Base-by-base conservation (phyloP, 64 coral and sea anemone species). In the Actinia equina region DNA sequence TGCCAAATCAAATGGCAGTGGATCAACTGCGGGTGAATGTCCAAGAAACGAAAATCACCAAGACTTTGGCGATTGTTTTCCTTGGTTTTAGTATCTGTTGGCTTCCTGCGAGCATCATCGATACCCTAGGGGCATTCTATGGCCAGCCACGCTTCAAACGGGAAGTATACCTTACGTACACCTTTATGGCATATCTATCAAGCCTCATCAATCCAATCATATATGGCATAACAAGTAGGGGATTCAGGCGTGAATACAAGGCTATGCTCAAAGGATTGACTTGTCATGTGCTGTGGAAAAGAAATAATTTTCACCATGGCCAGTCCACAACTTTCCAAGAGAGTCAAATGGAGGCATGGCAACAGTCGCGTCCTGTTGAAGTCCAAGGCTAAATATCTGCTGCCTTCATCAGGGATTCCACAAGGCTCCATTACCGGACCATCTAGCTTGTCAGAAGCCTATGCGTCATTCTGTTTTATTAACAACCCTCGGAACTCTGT, bases 171-270 rank as follows among this genome's bases (percentile, higher is more conserved):
- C 83, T 95, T 23, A 89, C 87, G 37, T 95, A 91, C 77, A 88
- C 69, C 22, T 95, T 82, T 37, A 27, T 91, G 57, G 89, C 83
- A 43, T 91, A 91, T 41, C 61, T 95, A 30, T 91, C 89, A 41
- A 91, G 93, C 54, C 82, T 88, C 2, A 85, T 91, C 2, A 95
- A 95, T 59, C 89, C 93, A 0, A 88, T 95, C 59, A 95, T 95
- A 19, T 95, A 91, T 45, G 93, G 93, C 59, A 86, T 85, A 46
- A 91, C 90, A 9, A 95, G 90, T 57, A 86, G 77, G 27, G 84
- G 65, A 19, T 95, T 95, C 41, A 83, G 93, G 12, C 87, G 89
- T 84, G 93, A 95, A 56, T 91, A 67, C 19, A 91, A 88, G n/a
- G 49, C 84, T 4, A 77, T 95, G 49, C 88, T 87, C 26, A 85